Evolutionary conservation across 2,888 invertebrate species (phyloP), one percentile per base, ranked within the genome.

Genomic region (Quadriops clusia): DNA sequence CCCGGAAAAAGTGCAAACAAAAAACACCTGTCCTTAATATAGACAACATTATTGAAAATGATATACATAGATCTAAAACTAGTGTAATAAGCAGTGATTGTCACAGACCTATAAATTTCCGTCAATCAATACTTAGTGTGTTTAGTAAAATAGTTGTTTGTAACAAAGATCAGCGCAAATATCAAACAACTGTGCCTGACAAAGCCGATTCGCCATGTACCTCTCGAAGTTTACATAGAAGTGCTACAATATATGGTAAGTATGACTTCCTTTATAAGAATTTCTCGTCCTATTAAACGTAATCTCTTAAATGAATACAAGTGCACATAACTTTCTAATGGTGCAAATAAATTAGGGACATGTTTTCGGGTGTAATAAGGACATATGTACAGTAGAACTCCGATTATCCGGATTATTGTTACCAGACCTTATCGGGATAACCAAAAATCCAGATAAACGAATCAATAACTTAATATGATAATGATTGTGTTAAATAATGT

Each of bases 81-180:
- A 55, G 54, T 43, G 51, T 53, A 36, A 46, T 51, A 24, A 53
- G 52, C 41, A 42, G 41, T 24, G 60, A 60, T 13, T 51, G 47
- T 36, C 48, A 53, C 28, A 56, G 64, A 39, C 65, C 64, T 42
- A 58, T 56, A 37, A 63, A 62, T 33, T 50, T 77, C 48, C 67
- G 77, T 46, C 72, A 74, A 54, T 77, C 76, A 41, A 65, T 78
- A 51, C 66, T 77, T 47, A 55, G 49, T 40, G 56, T 58, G 26
- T 57, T 59, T 41, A 54, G 56, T 38, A 58, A 59, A 43, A 42
- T 58, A 31, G 51, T 58, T 10, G 52, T 54, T 28, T 18, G 18
- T 7, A 66, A 68, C 67, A 61, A 64, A 43, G 62, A 67, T 40
- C 59, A 64, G 37, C 56, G 64, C 21, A 46, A 57, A 41, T 68